Conservation (phyloP, 2,113 vertebrate species). For the Boulengeromyrus knoepffleri region DNA sequence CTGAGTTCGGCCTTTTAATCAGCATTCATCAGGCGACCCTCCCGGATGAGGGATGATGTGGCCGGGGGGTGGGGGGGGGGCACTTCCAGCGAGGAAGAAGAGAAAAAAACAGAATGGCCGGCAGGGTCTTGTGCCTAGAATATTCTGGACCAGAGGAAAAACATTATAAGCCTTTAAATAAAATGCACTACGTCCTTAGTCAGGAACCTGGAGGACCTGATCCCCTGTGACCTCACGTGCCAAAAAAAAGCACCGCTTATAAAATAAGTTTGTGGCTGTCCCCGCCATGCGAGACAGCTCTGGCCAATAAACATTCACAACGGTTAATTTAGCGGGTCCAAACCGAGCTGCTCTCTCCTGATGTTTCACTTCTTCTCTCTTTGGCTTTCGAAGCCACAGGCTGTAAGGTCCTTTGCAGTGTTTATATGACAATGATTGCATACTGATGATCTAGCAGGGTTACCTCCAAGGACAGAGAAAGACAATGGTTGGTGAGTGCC, state of each 20-base stretch:
- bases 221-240: not conserved
- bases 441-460: slow-evolving; percentile 19
- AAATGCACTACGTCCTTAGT: not conserved
- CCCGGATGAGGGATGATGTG: not conserved
- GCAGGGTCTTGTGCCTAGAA: slow-evolving; percentile 23
- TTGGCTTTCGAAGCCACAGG: slow-evolving; percentile 2
- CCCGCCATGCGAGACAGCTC: not conserved
- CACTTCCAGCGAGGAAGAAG: not conserved
- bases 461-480: slow-evolving; percentile 26
- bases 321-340: not conserved
- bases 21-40: not conserved
- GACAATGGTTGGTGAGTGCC: slow-evolving; percentile 40
- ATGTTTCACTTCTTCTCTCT: not conserved
- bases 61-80: too few species aligned
- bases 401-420: slow-evolving; percentile 15
- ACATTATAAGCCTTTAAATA: slow-evolving; percentile 1
- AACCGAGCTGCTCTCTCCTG: not conserved
- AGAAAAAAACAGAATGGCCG: slow-evolving; percentile 17
- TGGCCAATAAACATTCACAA: not conserved
- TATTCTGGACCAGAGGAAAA: not conserved
- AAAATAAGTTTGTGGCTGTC: not conserved
- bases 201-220: not conserved
- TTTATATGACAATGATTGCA: slow-evolving; percentile 32
- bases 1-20: not conserved
- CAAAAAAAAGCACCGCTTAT: not conserved